Evolutionary conservation across 2,797 vertebrate species (phyloP).

Genomic region (Mormyrus proboscirostris): DNA sequence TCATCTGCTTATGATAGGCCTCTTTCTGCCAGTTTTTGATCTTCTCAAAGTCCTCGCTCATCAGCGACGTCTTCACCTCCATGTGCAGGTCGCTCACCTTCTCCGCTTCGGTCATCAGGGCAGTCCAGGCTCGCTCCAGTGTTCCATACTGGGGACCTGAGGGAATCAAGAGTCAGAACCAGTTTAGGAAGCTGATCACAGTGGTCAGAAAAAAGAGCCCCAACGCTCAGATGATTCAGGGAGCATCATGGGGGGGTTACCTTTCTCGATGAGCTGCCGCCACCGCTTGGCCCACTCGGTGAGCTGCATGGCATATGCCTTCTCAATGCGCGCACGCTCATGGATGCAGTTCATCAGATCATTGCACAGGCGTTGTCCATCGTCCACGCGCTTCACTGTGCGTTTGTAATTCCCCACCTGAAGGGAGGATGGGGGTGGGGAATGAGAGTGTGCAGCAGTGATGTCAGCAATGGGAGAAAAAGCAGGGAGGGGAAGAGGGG

Average conservation of each 20-base stretch:
- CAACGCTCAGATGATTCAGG: not conserved
- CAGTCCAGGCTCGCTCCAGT: constrained; percentile 83
- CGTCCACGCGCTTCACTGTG: constrained; percentile 86
- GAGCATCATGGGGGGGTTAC: constrained; percentile 47
- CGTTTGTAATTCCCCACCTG: constrained; percentile 96
- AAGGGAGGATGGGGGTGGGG: not conserved
- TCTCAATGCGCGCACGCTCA: constrained; percentile 90
- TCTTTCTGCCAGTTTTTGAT: constrained; percentile 98
- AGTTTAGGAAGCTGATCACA: not conserved
- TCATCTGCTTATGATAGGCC: constrained; percentile 96
- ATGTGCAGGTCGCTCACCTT: constrained; percentile 93
- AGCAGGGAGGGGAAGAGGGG: not conserved
- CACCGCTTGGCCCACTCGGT: constrained; percentile 95
- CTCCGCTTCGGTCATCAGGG: constrained; percentile 89
- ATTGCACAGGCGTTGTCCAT: constrained; percentile 84
- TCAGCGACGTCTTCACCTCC: constrained; percentile 82
- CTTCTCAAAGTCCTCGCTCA: constrained; percentile 94
- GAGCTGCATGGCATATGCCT: constrained; percentile 86
- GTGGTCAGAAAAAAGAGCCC: not conserved
- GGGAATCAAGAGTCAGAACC: not conserved
- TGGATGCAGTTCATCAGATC: constrained; percentile 92
- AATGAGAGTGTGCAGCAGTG: not conserved
- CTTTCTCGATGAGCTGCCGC: constrained; percentile 90
- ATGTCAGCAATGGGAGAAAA: not conserved
- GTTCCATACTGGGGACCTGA: constrained; percentile 93